These are phyloP conservation scores for Peromyscus nudipes DNA, from an alignment of 2,797 vertebrate species.

Conservation along the genomic window DNA sequence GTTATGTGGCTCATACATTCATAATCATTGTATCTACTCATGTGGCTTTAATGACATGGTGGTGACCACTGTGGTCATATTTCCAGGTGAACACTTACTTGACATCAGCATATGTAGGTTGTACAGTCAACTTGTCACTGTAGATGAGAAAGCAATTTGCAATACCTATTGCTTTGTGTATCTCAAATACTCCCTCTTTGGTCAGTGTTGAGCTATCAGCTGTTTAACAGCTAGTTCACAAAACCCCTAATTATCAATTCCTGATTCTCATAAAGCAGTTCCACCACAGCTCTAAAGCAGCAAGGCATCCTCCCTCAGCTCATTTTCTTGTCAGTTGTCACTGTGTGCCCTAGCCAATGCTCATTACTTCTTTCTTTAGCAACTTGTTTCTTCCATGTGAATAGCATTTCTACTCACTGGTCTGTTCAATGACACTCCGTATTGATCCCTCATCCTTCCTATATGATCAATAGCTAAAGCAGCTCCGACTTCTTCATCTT, in stretches of 20 bases:
- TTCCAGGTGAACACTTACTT: neutral
- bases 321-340: neutral
- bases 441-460: neutral
- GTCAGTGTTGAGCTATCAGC: neutral
- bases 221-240: neutral
- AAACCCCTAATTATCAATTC: neutral
- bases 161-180: neutral
- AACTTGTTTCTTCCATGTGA: neutral
- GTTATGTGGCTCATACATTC: neutral
- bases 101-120: neutral
- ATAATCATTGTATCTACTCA: neutral
- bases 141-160: neutral
- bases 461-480: neutral
- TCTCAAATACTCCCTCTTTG: neutral
- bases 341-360: neutral
- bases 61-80: neutral
- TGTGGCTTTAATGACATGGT: neutral
- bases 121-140: neutral
- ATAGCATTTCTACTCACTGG: neutral
- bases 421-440: neutral
- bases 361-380: neutral
- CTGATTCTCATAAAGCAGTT: neutral
- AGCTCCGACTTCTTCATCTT: neutral
- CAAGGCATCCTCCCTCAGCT: neutral
- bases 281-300: neutral